These are phyloP conservation scores for Petrolisthes manimaculis DNA, from an alignment of 2,888 invertebrate species.

Conservation along the genomic window DNA sequence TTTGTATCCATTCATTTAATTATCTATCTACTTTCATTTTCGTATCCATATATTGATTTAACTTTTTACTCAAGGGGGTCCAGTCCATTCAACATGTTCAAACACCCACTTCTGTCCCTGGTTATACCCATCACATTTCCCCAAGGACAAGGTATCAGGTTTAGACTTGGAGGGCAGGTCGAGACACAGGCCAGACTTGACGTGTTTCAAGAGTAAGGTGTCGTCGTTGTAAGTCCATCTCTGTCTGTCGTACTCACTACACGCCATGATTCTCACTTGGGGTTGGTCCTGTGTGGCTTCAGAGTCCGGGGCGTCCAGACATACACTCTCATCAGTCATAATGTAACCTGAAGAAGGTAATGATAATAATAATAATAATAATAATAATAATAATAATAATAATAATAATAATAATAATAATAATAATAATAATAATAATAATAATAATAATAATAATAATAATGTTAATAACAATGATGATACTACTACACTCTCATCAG, in stretches of 20 bases:
- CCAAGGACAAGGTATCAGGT: constrained; percentile 70
- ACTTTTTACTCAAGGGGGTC: too few relatives aligned
- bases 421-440: too few relatives aligned
- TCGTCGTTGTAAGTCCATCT: constrained; percentile 77
- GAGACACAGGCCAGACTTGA: constrained; percentile 74
- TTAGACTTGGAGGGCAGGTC: constrained; percentile 72
- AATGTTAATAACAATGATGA: too few relatives aligned
- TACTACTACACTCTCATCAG: constrained; percentile 80
- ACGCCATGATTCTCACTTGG: constrained; percentile 79
- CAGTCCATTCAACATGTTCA: constrained; percentile 56
- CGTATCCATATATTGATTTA: too few relatives aligned
- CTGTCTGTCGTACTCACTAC: constrained; percentile 78
- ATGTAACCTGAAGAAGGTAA: constrained; percentile 72
- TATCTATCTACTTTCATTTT: too few relatives aligned
- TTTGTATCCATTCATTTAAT: too few relatives aligned
- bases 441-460: too few relatives aligned
- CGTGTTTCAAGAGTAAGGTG: constrained; percentile 68
- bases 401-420: too few relatives aligned
- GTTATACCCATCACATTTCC: constrained; percentile 44
- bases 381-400: too few relatives aligned
- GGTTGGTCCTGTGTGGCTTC: constrained; percentile 70
- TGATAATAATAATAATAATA: too few relatives aligned
- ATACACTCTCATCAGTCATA: constrained; percentile 90
- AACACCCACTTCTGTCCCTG: constrained; percentile 58
- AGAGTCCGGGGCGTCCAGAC: constrained; percentile 80